Evolutionary conservation across 1,140 invertebrate genomes (phyloP), one percentile per base, ranked within the genome.

Genomic region (Diplogasteroides magnus): DNA sequence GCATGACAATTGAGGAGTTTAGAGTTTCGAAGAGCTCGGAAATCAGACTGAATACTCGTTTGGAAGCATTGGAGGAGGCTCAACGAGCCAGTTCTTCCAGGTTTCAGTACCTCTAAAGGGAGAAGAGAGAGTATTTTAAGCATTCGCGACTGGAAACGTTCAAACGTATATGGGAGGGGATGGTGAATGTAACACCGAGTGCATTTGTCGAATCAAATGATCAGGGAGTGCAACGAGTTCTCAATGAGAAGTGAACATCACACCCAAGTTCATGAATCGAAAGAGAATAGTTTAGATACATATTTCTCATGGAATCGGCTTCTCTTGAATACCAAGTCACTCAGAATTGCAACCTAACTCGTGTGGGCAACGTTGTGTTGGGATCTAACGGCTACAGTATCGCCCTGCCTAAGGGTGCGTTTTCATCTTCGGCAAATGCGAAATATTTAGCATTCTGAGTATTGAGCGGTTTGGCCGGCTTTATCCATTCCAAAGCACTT

Each of bases 381-480:
- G 92, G 94, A 81, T 92, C 91, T 0, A 94, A 94, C 82, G 91
- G 91, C 80, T 94, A 94, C 82, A 92, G 92, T 59, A 92, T 94
- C 69, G 92, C 91, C n/a, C 90, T 92, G 85, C 91, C 91, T 55
- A 91, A 91, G 79, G 91, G 64, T 27, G 2, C 31, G 19, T n/a
- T 48, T 13, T 48, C 2, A 11, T 19, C 13, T 63, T 28, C 25
- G 25, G 13, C n/a, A n/a, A n/a, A n/a, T n/a, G n/a, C n/a, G n/a
- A n/a, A n/a, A n/a, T n/a, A n/a, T n/a, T n/a, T n/a, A n/a, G n/a
- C n/a, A n/a, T n/a, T n/a, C n/a, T n/a, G n/a, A n/a, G n/a, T n/a
- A n/a, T n/a, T n/a, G n/a, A n/a, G n/a, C n/a, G n/a, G n/a, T n/a
- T n/a, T n/a, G n/a, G n/a, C n/a, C n/a, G n/a, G n/a, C n/a, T n/a